Evolutionary conservation across 1,140 invertebrate genomes (phyloP), one percentile per base, ranked within the genome.

Genomic region (Dreissena polymorpha): DNA sequence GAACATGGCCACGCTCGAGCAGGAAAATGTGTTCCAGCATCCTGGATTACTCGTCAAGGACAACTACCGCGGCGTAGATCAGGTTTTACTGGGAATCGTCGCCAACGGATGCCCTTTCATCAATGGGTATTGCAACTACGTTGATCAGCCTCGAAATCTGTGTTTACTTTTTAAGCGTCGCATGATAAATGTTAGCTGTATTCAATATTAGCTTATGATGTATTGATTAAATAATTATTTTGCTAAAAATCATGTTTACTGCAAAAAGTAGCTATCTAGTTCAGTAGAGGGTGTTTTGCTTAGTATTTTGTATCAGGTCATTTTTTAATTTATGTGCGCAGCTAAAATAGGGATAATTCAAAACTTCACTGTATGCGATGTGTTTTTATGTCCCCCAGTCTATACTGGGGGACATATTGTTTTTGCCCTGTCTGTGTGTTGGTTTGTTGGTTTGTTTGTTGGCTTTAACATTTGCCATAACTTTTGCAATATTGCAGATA

Each of bases 11-110:
- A 2, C 23, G 12, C 0, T 7, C 8, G 27, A 74, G 14, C 72
- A 74, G 18, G 50, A 57, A 21, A 23, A 74, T 2, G 72, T 23
- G 6, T 74, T 29, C 12, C 3, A 74, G 18, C 16, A 16, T 10
- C 72, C 72, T 2, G 39, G 25, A 10, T 74, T 49, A 13, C 55
- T 74, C 13, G 16, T 74, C n/a, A 16, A 74, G 50, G 21, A 74
- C 25, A 63, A 74, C 29, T 74, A 74, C 57, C 51, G 64, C 8
- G 72, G 72, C 14, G 6, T 74, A 7, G 72, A 74, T 29, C 7
- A 74, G 23, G 2, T 74, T 49, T 63, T 53, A 6, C 72, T 74
- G 13, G 72, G 72, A n/a, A 18, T 74, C 12, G 57, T 49, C 10
- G 39, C 21, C 14, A 74, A 64, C 57, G 21, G n/a, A 0, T 74